phyloP scores from a whole-genome alignment of 2,797 vertebrate genomes.

The Cichlasoma orientale region DNA sequence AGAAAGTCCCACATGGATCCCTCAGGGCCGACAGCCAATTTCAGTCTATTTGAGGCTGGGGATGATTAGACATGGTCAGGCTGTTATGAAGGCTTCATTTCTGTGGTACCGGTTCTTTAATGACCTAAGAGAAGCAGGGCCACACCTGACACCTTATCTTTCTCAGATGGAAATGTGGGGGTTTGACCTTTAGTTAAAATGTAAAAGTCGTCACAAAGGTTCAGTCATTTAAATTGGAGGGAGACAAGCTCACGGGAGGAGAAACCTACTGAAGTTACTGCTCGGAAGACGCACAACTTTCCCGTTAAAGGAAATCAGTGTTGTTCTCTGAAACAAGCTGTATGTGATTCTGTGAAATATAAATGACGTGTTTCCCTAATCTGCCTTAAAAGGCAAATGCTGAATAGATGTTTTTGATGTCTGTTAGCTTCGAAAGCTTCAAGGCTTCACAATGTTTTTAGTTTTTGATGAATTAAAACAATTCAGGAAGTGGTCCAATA shows the following conservation, averaged over 20 bases:
- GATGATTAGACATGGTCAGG: slow-evolving; percentile 55
- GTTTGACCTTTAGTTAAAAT: slow-evolving; percentile 70
- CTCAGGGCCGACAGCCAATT: slow-evolving; percentile 49
- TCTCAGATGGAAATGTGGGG: slow-evolving; percentile 52
- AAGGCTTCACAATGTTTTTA: neutral
- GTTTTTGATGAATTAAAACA: neutral
- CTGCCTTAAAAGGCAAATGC: neutral
- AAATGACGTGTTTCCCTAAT: neutral
- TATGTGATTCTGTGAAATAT: neutral
- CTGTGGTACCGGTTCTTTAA: slow-evolving; percentile 58
- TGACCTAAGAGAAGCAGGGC: slow-evolving; percentile 49
- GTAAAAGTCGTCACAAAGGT: slow-evolving; percentile 56
- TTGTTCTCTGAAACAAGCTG: slow-evolving; percentile 16
- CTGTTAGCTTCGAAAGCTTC: neutral
- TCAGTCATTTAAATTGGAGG: slow-evolving; percentile 49
- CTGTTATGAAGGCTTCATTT: slow-evolving; percentile 53
- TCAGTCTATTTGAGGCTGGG: slow-evolving; percentile 45
- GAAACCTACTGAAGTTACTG: slow-evolving; percentile 26
- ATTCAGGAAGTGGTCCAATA: neutral
- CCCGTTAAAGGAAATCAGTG: neutral
- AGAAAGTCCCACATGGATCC: slow-evolving; percentile 37
- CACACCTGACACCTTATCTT: slow-evolving; percentile 43
- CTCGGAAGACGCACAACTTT: slow-evolving; percentile 19
- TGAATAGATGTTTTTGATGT: neutral
- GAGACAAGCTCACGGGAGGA: slow-evolving; percentile 1